Evolutionary conservation across 2,797 vertebrate genomes (phyloP), one percentile per base, ranked within the genome.

Genomic region (Myotis daubentonii): DNA sequence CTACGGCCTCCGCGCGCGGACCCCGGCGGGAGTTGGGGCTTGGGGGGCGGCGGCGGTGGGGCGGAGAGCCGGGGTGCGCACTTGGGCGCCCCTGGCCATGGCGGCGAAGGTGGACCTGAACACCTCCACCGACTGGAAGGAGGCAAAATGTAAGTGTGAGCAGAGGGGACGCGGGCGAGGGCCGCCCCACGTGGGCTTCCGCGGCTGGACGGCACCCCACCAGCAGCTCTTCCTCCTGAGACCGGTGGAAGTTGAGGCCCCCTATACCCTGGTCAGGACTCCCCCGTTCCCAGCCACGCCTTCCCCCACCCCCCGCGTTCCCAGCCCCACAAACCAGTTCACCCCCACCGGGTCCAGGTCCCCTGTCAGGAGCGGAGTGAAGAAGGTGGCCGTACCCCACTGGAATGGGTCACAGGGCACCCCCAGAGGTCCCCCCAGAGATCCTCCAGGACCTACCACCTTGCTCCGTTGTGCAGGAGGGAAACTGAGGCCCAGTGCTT

Each of bases 91-190:
- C 8, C 95, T 97, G 85, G 93, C 97, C 93, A 98, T 98, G 98
- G 97, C 98, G 44, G 95, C 97, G 93, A 97, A 97, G 94, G 97
- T 98, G 97, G 97, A 98, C 94, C 94, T 98, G 91, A 97, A 53
- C 92, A 98, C 97, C 41, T 97, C 97, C 97, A 98, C 97, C 71
- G 98, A 98, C 97, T 98, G 98, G 98, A 98, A 97, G 92, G 98
- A 98, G 97, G 98, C 98, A 33, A 98, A 98, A 98, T 97, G 98
- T 98, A 97, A 98, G 98, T 98, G 95, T 57, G n/a, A 85, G 51
- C 68, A 74, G 78, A 82, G 78, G 41, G 94, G 19, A 17, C 49
- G 51, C 78, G 76, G 57, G 60, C 84, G 41, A 70, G 78, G 91
- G 79, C 49, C 47, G 60, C 57, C 62, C 85, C 70, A n/a, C 75